Evolutionary conservation across 2,888 invertebrate genomes (phyloP).

Genomic region (Caenorhabditis sp.): DNA sequence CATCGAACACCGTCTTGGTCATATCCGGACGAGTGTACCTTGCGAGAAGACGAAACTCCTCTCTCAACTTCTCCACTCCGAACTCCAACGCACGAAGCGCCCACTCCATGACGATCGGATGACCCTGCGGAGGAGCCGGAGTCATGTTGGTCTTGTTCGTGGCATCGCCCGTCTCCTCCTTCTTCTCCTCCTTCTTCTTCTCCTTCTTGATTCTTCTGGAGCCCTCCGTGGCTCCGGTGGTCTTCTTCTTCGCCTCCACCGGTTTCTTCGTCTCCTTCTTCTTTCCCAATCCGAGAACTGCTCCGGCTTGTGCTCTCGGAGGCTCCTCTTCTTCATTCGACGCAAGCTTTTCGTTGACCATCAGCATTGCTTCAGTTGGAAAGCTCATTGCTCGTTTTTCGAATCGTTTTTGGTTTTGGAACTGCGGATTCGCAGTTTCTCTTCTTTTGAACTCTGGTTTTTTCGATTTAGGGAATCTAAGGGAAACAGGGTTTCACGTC

Average conservation of each 20-base stretch:
- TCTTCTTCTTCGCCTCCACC: not conserved
- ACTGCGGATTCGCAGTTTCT: no score
- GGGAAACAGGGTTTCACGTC: no score
- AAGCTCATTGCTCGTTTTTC: no score
- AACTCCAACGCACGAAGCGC: conserved; percentile 67
- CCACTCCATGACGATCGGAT: conserved; percentile 52
- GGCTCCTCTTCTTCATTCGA: no score
- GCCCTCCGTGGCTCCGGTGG: not conserved
- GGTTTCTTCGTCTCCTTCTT: not conserved
- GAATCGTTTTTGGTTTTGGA: no score
- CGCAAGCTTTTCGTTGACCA: no score
- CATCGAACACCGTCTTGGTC: conserved; percentile 64
- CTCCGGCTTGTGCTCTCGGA: no score
- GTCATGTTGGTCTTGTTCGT: conserved; percentile 26
- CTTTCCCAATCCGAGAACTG: conserved; percentile 6
- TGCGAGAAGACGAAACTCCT: conserved; percentile 71
- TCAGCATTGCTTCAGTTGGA: no score
- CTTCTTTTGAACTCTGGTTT: no score
- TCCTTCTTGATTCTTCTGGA: conserved; percentile 38
- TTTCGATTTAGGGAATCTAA: no score
- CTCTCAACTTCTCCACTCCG: conserved; percentile 67
- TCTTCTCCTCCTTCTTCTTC: conserved; percentile 30
- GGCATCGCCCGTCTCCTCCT: conserved; percentile 31
- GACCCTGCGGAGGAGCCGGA: conserved; percentile 7
- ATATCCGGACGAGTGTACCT: conserved; percentile 70